Conservation (phyloP, 2,113 vertebrate genomes). For the Oncorhynchus masou region DNA sequence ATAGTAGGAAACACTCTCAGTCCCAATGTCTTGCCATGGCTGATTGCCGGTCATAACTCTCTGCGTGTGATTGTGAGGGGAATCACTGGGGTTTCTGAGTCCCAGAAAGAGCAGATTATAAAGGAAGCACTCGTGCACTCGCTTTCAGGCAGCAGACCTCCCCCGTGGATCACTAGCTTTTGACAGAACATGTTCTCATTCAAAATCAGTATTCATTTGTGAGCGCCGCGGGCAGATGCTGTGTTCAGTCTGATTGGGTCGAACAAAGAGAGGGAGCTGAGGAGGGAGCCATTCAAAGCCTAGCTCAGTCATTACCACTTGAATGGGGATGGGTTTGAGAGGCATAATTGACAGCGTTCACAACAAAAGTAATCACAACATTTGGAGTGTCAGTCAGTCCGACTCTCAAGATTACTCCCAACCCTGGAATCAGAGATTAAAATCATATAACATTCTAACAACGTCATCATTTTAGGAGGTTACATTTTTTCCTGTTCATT, state of each 20-base stretch:
- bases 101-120: not conserved
- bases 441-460: too few relatives aligned
- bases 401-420: too few relatives aligned
- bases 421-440: too few relatives aligned
- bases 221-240: constrained; percentile 17
- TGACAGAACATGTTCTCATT: constrained; percentile 20
- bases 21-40: not conserved
- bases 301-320: not conserved
- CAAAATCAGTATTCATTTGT: constrained; percentile 29
- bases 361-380: too few relatives aligned
- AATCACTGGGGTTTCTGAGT: not conserved
- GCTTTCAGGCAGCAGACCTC: not conserved
- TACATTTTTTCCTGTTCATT: too few relatives aligned
- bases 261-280: constrained; percentile 26
- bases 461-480: too few relatives aligned
- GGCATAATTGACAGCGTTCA: not conserved
- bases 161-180: constrained; percentile 8
- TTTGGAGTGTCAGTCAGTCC: too few relatives aligned
- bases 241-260: constrained; percentile 10
- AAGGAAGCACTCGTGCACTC: constrained; percentile 1
- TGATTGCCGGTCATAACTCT: not conserved
- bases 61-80: not conserved
- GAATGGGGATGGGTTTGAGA: not conserved
- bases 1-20: too few relatives aligned
- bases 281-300: constrained; percentile 10